Conservation (phyloP, 2,888 invertebrate species). For the Ptilodon capucinus region DNA sequence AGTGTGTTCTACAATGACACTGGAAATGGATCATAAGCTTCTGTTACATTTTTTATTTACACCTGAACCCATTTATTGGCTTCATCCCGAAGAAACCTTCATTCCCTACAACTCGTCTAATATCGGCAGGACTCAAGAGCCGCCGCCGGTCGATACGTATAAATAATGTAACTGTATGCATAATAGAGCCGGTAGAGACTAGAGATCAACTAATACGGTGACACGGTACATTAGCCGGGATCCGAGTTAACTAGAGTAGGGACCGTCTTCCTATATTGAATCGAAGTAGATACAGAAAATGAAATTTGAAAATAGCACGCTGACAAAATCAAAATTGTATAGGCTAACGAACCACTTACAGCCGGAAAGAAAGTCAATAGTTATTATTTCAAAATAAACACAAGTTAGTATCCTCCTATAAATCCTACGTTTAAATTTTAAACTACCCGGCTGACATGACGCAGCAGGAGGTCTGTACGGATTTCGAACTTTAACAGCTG, state of each 20-base stretch:
- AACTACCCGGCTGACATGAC: too few relatives aligned
- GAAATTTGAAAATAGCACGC: too few relatives aligned
- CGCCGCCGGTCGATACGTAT: slow-evolving; percentile 42
- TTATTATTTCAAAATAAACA: slow-evolving; percentile 30
- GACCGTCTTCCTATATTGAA: background rate
- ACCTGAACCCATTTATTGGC: background rate
- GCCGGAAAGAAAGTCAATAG: background rate
- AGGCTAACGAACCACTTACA: background rate
- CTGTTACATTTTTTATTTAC: background rate
- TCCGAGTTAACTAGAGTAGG: background rate
- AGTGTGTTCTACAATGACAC: too few relatives aligned
- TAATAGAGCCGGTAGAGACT: slow-evolving; percentile 41
- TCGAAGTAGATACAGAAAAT: too few relatives aligned
- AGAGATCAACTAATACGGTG: slow-evolving; percentile 38
- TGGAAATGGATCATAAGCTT: too few relatives aligned
- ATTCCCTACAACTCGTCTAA: background rate
- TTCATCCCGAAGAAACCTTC: background rate
- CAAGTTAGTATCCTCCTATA: slow-evolving; percentile 8
- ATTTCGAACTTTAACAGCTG: too few relatives aligned
- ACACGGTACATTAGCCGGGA: slow-evolving; percentile 15
- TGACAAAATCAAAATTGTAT: background rate
- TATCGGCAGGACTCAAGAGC: slow-evolving; percentile 11
- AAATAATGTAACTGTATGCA: slow-evolving; percentile 57
- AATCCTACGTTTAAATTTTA: too few relatives aligned
- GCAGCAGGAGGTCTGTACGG: too few relatives aligned